These are phyloP conservation scores for Eremobia ochroleuca DNA, from an alignment of 2,888 invertebrate species.

Conservation along the genomic window DNA sequence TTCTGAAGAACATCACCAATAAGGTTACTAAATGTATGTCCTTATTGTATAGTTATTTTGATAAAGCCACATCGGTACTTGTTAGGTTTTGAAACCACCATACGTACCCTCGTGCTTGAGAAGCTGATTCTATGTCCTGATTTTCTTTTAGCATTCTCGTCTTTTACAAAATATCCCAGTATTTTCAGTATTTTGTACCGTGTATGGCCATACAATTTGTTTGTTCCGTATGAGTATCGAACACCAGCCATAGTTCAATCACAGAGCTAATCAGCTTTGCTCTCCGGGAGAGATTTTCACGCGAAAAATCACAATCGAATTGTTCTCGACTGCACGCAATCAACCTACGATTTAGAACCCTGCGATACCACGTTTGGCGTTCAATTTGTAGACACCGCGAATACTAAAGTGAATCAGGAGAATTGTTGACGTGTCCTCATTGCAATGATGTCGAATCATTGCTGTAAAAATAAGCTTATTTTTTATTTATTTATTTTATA, in stretches of 20 bases:
- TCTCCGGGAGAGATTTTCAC: slow-evolving; percentile 21
- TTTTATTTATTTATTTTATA: no score
- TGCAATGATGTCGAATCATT: neutral
- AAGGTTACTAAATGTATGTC: no score
- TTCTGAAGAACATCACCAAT: no score
- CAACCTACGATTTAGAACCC: slow-evolving; percentile 31
- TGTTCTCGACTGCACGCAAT: slow-evolving; percentile 40
- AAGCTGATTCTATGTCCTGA: neutral
- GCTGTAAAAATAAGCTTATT: neutral
- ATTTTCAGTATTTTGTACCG: neutral
- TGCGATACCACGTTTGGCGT: slow-evolving; percentile 11
- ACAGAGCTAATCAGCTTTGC: slow-evolving; percentile 41
- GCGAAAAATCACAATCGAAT: slow-evolving; percentile 39
- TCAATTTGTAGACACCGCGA: neutral
- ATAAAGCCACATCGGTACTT: no score
- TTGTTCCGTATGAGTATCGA: slow-evolving; percentile 1
- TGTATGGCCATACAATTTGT: neutral
- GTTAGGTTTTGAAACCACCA: no score
- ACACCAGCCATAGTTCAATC: slow-evolving; percentile 30
- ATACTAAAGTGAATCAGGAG: neutral
- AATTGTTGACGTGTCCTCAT: neutral
- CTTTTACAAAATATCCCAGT: neutral
- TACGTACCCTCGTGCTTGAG: neutral
- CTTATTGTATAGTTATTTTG: no score
- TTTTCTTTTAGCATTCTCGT: neutral